phyloP scores from a whole-genome alignment of 2,797 vertebrate genomes.

The Oryzias dopingdopingensis region DNA sequence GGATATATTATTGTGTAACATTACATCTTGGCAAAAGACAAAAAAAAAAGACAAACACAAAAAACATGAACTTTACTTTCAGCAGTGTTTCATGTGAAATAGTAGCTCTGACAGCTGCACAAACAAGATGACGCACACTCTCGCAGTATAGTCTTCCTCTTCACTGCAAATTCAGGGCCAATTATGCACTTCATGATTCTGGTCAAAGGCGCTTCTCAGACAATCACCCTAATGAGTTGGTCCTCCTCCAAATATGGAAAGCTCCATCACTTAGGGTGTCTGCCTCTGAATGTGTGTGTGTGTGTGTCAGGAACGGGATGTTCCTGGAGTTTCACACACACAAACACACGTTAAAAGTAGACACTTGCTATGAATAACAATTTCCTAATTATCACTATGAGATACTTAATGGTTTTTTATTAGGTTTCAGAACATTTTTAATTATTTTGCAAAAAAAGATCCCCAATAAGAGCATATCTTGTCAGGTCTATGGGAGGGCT shows the following conservation, averaged over 20 bases:
- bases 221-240: constrained; percentile 72
- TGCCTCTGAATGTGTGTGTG: constrained; percentile 10
- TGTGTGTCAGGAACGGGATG: too few relatives aligned
- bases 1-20: background rate
- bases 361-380: too few relatives aligned
- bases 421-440: too few relatives aligned
- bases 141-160: constrained; percentile 17
- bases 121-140: constrained; percentile 6
- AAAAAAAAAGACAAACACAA: background rate
- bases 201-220: constrained; percentile 66
- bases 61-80: background rate
- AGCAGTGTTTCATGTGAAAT: constrained; percentile 5
- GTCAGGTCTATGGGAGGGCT: too few relatives aligned
- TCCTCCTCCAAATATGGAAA: constrained; percentile 56
- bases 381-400: too few relatives aligned
- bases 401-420: too few relatives aligned
- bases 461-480: too few relatives aligned
- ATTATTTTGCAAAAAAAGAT: too few relatives aligned
- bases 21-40: constrained; percentile 2
- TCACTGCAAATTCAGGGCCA: constrained; percentile 50
- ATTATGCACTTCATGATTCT: constrained; percentile 69
- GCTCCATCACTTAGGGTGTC: constrained; percentile 41
- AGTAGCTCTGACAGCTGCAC: constrained; percentile 10
- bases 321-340: too few relatives aligned
- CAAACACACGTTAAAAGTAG: too few relatives aligned